phyloP scores from a whole-genome alignment of 2,797 vertebrate genomes.

The Pogoniulus pusillus region DNA sequence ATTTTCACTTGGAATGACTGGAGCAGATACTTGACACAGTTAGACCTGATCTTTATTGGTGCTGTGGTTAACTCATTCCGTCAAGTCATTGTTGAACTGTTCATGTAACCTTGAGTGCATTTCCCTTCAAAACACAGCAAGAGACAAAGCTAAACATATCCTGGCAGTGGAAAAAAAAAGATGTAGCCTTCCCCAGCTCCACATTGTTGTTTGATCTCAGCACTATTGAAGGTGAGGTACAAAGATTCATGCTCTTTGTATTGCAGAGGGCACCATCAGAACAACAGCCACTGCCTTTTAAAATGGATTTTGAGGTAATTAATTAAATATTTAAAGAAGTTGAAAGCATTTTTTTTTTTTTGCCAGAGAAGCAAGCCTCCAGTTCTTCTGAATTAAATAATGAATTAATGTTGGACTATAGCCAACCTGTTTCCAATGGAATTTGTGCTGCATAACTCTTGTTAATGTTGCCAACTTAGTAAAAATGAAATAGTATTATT shows the following conservation, averaged over 20 bases:
- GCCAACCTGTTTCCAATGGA: not conserved
- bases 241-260: not conserved
- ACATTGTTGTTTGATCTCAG: not conserved
- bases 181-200: not conserved
- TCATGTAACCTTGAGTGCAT: not conserved
- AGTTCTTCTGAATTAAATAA: not conserved
- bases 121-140: not conserved
- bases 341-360: not conserved
- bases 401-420: not conserved
- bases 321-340: not conserved
- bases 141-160: not conserved
- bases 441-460: not conserved
- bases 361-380: not conserved
- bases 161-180: not conserved
- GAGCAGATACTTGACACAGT: not conserved
- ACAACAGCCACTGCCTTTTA: not conserved
- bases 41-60: not conserved
- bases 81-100: not conserved
- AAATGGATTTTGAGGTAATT: not conserved
- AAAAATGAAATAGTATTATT: not conserved
- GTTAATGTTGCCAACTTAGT: not conserved
- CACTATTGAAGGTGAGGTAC: fast-evolving
- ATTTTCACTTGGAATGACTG: not conserved
- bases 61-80: not conserved
- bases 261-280: not conserved